A percentile compares a stretch with the other conserved stretches of the same genome.
phyloP scores from a whole-genome alignment of 2,888 invertebrate genomes.

The Acanthosoma haemorrhoidale region DNA sequence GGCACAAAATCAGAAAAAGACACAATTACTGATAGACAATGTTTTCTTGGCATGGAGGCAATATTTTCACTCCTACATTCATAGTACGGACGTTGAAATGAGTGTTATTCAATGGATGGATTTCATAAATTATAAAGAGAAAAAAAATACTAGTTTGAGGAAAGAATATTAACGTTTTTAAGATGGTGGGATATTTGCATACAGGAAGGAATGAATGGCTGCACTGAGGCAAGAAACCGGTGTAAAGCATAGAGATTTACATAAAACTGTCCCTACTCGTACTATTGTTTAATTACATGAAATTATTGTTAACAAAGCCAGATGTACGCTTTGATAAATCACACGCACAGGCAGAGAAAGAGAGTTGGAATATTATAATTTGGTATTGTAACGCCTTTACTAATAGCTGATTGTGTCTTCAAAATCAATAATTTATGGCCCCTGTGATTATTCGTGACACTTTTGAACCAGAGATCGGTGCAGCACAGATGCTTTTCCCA shows the following conservation, averaged over 20 bases:
- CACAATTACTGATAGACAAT: no score
- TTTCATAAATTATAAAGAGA: no score
- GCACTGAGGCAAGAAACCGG: no score
- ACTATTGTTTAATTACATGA: background rate
- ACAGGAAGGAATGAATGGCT: background rate
- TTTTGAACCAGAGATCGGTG: no score
- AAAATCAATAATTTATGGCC: constrained; percentile 14
- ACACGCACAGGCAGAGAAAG: background rate
- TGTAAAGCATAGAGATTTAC: background rate
- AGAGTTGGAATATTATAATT: background rate
- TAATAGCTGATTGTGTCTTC: background rate
- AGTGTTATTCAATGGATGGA: no score
- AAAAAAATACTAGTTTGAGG: no score
- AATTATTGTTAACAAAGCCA: background rate
- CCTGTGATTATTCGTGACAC: background rate
- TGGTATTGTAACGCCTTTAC: constrained; percentile 18
- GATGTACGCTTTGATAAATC: background rate
- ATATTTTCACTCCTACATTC: no score
- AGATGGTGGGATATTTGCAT: background rate
- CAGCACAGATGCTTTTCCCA: no score
- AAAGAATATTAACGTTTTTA: no score
- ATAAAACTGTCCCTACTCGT: background rate
- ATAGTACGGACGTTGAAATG: no score
- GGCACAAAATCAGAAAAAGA: no score
- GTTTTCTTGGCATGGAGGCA: no score